These are phyloP conservation scores for Epirrita christyi DNA, from an alignment of 2,888 invertebrate species.

Conservation along the genomic window DNA sequence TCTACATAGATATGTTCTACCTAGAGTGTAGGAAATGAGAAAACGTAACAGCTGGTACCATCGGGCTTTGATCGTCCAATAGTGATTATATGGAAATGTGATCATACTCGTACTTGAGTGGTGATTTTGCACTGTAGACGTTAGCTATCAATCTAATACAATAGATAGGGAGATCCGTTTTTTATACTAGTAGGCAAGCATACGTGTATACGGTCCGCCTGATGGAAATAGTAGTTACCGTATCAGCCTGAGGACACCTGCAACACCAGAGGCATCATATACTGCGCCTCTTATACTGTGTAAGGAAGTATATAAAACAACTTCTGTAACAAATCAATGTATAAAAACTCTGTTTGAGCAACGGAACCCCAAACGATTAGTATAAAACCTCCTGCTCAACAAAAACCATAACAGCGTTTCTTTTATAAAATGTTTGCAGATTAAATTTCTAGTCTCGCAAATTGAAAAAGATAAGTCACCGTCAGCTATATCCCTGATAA, in stretches of 20 bases:
- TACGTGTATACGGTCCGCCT: too few species aligned
- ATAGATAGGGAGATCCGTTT: too few species aligned
- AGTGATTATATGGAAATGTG: conserved; percentile 63
- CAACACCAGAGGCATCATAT: too few species aligned
- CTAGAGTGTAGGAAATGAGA: conserved; percentile 51
- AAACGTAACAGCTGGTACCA: conserved; percentile 52
- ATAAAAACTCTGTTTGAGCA: neutral
- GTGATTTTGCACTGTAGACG: conserved; percentile 51
- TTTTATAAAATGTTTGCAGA: conserved; percentile 25
- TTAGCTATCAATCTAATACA: conserved; percentile 22
- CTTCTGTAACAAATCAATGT: too few species aligned
- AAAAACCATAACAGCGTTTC: conserved; percentile 16
- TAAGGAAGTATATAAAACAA: too few species aligned
- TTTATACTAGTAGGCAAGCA: too few species aligned
- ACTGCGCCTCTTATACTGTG: too few species aligned
- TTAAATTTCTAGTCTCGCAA: conserved; percentile 41
- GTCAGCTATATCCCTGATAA: conserved; percentile 60
- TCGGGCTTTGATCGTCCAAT: conserved; percentile 53
- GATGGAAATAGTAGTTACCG: too few species aligned
- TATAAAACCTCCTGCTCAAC: conserved; percentile 15
- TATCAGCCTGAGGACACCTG: too few species aligned
- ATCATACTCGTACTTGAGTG: conserved; percentile 57
- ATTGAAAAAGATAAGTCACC: conserved; percentile 62
- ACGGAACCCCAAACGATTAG: conserved; percentile 16
- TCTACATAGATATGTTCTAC: conserved; percentile 35